phyloP scores from a whole-genome alignment of 2,797 vertebrate species.

The Leuciscus waleckii region DNA sequence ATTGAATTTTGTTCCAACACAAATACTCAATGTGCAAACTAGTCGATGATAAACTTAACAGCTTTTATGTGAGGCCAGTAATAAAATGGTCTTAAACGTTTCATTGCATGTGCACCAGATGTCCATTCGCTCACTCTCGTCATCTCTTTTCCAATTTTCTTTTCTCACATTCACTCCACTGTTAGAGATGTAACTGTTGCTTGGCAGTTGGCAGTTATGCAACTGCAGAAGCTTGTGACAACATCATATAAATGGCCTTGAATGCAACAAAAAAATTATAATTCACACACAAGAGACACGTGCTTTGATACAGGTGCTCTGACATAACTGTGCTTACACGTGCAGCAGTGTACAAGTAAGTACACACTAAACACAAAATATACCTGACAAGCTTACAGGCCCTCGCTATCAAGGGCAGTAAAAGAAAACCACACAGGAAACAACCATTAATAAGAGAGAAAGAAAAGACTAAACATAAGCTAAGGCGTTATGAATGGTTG shows the following conservation, averaged over 20 bases:
- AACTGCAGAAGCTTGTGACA: constrained; percentile 16
- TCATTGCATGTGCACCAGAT: background rate
- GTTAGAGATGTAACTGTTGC: constrained; percentile 14
- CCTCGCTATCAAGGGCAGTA: background rate
- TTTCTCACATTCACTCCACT: constrained; percentile 11
- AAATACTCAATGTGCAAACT: background rate
- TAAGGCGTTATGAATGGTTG: background rate
- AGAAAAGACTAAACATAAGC: background rate
- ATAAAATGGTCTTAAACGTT: background rate
- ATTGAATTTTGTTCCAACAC: background rate
- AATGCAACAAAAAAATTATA: background rate
- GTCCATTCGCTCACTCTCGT: background rate
- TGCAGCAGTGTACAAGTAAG: constrained; percentile 4
- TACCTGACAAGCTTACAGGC: background rate
- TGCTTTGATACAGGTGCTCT: constrained; percentile 14
- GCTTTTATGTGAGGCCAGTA: background rate
- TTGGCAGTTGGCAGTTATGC: constrained; percentile 24
- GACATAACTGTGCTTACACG: background rate
- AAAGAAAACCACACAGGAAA: background rate
- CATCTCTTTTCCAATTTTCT: background rate
- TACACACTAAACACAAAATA: constrained; percentile 20
- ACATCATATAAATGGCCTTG: constrained; percentile 19
- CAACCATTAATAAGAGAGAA: background rate
- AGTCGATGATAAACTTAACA: background rate
- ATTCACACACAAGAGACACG: background rate